Evolutionary conservation across 30 jellyfish, hydroid and myxozoan genomes (phyloP).

Genomic region (Hydractinia echinata): DNA sequence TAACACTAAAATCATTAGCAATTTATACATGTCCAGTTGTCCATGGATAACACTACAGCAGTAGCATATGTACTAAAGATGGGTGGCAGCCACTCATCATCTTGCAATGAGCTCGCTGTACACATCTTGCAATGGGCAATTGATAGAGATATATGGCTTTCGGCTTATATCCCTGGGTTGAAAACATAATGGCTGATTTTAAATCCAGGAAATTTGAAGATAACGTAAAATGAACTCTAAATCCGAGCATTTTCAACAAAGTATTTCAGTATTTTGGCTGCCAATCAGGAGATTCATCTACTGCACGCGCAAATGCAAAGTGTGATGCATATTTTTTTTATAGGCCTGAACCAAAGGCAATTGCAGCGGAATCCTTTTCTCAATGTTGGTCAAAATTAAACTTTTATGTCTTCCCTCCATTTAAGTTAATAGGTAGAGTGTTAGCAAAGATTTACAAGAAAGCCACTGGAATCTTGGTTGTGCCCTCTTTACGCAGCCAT

Average conservation of each 20-base stretch:
- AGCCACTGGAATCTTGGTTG: constrained; percentile 28
- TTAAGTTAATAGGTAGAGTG: constrained; percentile 13
- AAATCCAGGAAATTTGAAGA: constrained; percentile 49
- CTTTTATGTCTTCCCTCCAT: constrained; percentile 52
- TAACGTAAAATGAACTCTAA: constrained; percentile 32
- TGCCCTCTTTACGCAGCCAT: constrained; percentile 37
- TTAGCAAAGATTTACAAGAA: constrained; percentile 21
- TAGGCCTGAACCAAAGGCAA: too few relatives aligned
- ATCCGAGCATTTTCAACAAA: constrained; percentile 17
- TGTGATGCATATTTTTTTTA: constrained; percentile 35
- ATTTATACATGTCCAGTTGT: too few relatives aligned
- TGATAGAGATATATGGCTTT: constrained; percentile 36
- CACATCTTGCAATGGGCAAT: too few relatives aligned
- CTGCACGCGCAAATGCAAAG: too few relatives aligned
- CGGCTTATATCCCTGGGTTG: constrained; percentile 56
- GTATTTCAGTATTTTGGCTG: too few relatives aligned
- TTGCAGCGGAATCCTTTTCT: constrained; percentile 46
- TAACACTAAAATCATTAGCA: too few relatives aligned
- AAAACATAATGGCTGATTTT: constrained; percentile 41
- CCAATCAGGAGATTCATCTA: too few relatives aligned
- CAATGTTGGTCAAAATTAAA: constrained; percentile 36
- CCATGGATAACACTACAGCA: too few relatives aligned
- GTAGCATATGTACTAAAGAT: too few relatives aligned
- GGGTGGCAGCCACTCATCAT: too few relatives aligned
- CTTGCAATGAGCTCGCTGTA: too few relatives aligned